phyloP scores from a whole-genome alignment of 2,797 vertebrate species.

The Acanthornis magna region DNA sequence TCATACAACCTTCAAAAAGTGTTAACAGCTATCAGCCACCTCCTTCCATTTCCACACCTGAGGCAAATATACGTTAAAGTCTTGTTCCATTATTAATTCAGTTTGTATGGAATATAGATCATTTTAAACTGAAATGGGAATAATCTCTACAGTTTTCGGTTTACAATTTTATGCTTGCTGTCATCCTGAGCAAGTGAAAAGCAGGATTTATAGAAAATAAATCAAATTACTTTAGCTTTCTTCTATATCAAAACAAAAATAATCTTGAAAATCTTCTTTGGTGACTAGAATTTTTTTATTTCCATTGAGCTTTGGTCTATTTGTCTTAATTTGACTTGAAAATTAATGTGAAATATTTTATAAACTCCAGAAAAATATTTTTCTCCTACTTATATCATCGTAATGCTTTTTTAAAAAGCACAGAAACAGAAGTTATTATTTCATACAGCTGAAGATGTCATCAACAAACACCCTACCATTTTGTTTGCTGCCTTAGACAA shows the following conservation, averaged over 20 bases:
- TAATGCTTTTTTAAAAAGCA: neutral
- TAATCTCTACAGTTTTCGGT: neutral
- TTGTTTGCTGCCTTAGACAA: neutral
- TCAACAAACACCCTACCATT: neutral
- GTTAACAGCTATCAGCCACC: conserved; percentile 1
- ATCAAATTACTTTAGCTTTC: neutral
- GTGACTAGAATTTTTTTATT: neutral
- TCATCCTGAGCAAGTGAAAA: neutral
- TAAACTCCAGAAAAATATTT: neutral
- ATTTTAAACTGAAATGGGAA: neutral
- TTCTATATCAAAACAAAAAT: neutral
- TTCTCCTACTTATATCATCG: neutral
- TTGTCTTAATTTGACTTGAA: neutral
- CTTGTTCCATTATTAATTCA: neutral
- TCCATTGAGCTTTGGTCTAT: neutral
- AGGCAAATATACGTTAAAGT: neutral
- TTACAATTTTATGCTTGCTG: neutral
- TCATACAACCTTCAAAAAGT: neutral
- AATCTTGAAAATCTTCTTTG: neutral
- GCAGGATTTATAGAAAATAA: neutral
- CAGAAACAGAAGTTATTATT: neutral
- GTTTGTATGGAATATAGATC: neutral
- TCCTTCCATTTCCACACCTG: neutral
- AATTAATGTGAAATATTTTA: neutral
- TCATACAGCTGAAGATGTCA: neutral